phyloP scores from a whole-genome alignment of 2,888 invertebrate genomes.

The Drosophila koepferae region DNA sequence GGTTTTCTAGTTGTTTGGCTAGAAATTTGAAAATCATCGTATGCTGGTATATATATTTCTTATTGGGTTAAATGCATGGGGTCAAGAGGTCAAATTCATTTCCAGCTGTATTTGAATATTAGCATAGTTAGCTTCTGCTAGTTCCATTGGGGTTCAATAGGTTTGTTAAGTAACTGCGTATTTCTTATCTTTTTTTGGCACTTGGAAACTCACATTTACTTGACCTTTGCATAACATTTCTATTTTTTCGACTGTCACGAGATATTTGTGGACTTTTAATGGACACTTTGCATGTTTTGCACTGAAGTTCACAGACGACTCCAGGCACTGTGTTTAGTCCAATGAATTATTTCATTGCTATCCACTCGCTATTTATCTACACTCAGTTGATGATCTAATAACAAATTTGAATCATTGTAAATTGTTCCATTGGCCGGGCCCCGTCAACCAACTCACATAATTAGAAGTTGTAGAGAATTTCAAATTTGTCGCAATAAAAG shows the following conservation, averaged over 20 bases:
- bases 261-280: conserved; percentile 41
- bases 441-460: neutral
- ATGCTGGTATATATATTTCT: neutral
- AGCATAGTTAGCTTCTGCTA: neutral
- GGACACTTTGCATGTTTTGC: conserved; percentile 51
- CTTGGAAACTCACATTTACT: conserved; percentile 23
- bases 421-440: neutral
- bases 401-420: neutral
- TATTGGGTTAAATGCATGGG: neutral
- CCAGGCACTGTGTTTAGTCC: neutral
- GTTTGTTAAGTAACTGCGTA: neutral
- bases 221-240: conserved; percentile 27
- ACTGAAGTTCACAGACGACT: neutral
- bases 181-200: conserved; percentile 1
- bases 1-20: neutral
- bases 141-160: neutral
- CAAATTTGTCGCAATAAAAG: neutral
- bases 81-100: conserved; percentile 12
- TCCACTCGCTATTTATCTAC: conserved; percentile 1
- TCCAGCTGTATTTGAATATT: neutral
- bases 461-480: conserved; percentile 3
- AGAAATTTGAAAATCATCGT: neutral
- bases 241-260: conserved; percentile 10
- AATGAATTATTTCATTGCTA: conserved; percentile 19
- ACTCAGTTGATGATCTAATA: conserved; percentile 9